Evolutionary conservation across 1,140 invertebrate species (phyloP).

Genomic region (Drosophila leontia): DNA sequence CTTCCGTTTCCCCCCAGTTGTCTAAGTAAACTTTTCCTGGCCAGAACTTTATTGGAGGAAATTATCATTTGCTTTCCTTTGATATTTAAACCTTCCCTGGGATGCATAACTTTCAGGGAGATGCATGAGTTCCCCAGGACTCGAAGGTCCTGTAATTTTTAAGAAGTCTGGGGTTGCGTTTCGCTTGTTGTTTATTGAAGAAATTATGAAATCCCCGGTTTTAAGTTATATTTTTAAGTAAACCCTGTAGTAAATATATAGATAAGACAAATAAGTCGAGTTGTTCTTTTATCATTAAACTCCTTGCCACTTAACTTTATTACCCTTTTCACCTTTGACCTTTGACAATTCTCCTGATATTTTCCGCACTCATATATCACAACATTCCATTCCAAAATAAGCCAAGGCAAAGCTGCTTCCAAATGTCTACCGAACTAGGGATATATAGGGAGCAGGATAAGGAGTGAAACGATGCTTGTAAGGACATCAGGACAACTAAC

Average conservation of each 20-base stretch:
- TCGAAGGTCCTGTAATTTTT: conserved; percentile 18
- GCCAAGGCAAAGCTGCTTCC: conserved; percentile 6
- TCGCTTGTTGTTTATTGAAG: neutral
- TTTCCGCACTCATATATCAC: conserved; percentile 12
- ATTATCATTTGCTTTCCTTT: conserved; percentile 52
- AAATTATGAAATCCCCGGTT: no score
- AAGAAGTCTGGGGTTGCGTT: neutral
- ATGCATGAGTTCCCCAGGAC: conserved; percentile 26
- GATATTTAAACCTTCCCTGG: conserved; percentile 54
- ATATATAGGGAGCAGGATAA: conserved; percentile 15
- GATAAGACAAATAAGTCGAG: neutral
- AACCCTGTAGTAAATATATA: neutral
- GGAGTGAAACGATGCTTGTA: neutral
- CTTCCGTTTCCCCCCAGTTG: neutral
- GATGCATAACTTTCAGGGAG: conserved; percentile 42
- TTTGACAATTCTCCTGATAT: conserved; percentile 4
- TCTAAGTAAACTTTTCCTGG: conserved; percentile 39
- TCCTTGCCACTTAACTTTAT: conserved; percentile 5
- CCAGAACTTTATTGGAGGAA: conserved; percentile 50
- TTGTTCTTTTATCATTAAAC: neutral
- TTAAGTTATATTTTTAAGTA: neutral
- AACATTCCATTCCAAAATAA: conserved; percentile 43
- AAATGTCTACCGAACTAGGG: conserved; percentile 21
- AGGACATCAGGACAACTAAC: conserved; percentile 40
- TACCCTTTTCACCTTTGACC: conserved; percentile 9